A percentile compares a stretch with the other conserved stretches of the same genome.
phyloP scores from a whole-genome alignment of 2,797 vertebrate species.

The Prionace glauca region DNA sequence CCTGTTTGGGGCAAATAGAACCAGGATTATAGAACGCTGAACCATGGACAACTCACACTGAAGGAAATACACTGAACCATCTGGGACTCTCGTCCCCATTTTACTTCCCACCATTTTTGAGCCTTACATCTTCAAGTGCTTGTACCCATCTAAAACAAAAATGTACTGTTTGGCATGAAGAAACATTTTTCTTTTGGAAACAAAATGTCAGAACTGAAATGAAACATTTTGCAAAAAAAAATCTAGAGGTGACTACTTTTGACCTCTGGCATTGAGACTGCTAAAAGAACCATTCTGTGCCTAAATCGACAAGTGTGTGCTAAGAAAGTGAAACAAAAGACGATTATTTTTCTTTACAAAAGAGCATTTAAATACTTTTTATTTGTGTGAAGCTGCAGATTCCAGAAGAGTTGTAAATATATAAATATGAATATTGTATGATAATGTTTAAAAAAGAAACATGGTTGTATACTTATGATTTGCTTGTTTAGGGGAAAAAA shows the following conservation, averaged over 20 bases:
- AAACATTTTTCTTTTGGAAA: conserved; percentile 46
- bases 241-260: conserved; percentile 38
- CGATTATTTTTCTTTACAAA: conserved; percentile 31
- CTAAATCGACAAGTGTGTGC: conserved; percentile 49
- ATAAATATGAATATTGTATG: conserved; percentile 63
- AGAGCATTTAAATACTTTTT: conserved; percentile 38
- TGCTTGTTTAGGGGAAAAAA: not conserved
- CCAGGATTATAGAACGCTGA: conserved; percentile 23
- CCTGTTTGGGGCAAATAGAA: not conserved
- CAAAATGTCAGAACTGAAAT: conserved; percentile 44
- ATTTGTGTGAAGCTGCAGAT: conserved; percentile 42
- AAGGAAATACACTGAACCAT: conserved; percentile 43
- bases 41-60: not conserved
- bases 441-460: conserved; percentile 33
- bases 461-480: conserved; percentile 33
- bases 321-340: conserved; percentile 27
- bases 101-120: conserved; percentile 39
- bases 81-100: not conserved
- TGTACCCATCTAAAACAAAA: conserved; percentile 44
- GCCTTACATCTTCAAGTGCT: conserved; percentile 46
- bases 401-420: conserved; percentile 73
- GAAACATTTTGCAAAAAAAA: conserved; percentile 30
- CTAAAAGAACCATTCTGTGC: conserved; percentile 72
- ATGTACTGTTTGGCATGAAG: conserved; percentile 59
- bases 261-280: conserved; percentile 48